phyloP scores from a whole-genome alignment of 2,888 invertebrate species.

The Crossocerus cetratus region DNA sequence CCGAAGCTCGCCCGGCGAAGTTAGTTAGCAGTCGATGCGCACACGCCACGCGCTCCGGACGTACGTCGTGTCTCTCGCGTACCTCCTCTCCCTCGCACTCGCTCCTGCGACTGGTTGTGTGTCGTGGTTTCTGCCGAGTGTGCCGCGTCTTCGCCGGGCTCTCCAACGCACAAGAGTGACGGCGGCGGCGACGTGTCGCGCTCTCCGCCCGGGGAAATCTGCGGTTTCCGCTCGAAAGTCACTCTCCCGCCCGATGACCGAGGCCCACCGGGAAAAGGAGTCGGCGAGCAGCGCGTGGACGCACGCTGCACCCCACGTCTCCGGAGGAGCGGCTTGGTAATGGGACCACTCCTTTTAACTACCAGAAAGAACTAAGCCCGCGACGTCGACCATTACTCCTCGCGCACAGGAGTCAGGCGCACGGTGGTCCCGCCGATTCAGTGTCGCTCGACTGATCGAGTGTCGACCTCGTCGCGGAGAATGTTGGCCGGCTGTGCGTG shows the following conservation, averaged over 20 bases:
- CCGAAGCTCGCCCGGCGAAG: conserved; percentile 66
- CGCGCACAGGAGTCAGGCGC: too few relatives aligned
- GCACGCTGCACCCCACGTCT: too few relatives aligned
- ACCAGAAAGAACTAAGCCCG: too few relatives aligned
- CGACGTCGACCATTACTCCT: too few relatives aligned
- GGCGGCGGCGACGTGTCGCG: conserved; percentile 4
- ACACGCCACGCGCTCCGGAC: conserved; percentile 74
- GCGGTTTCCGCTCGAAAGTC: conserved; percentile 44
- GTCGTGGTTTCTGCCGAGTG: background rate
- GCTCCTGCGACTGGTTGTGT: background rate
- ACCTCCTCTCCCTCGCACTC: conserved; percentile 17
- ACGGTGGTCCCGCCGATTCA: too few relatives aligned
- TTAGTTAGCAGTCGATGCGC: conserved; percentile 77
- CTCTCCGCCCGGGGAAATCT: conserved; percentile 40
- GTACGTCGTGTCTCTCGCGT: conserved; percentile 43
- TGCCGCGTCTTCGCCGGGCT: conserved; percentile 15
- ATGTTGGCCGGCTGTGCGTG: too few relatives aligned
- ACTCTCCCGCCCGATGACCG: conserved; percentile 17
- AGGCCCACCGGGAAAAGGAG: conserved; percentile 4
- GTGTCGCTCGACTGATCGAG: too few relatives aligned
- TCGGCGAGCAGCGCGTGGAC: too few relatives aligned
- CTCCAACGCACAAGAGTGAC: background rate
- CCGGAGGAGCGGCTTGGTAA: too few relatives aligned
- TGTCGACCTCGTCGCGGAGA: too few relatives aligned
- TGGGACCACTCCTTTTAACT: too few relatives aligned